phyloP scores from a whole-genome alignment of 2,797 vertebrate species.

The Eulemur albifrons region DNA sequence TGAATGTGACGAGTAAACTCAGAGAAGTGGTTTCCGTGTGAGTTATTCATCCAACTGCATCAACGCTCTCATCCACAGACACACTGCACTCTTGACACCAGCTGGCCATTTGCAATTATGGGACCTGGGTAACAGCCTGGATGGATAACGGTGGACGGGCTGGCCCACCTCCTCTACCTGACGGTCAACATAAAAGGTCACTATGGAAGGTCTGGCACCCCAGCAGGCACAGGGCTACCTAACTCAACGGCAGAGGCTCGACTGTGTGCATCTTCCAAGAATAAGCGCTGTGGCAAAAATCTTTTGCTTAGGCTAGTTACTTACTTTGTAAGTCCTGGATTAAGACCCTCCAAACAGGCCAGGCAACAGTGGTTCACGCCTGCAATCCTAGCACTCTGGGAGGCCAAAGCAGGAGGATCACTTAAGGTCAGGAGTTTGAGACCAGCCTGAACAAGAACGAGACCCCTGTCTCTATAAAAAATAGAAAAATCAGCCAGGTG shows the following conservation, averaged over 20 bases:
- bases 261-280: fast-evolving
- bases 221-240: no score
- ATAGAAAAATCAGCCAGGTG: no score
- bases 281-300: not conserved
- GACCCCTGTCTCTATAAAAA: no score
- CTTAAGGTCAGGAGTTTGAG: no score
- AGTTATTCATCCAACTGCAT: not conserved
- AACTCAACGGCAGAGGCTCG: not conserved
- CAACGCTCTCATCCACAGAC: not conserved
- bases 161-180: not conserved
- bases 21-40: not conserved
- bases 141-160: not conserved
- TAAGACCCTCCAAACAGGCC: not conserved
- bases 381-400: no score
- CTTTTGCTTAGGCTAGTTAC: not conserved
- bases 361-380: no score
- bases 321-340: not conserved
- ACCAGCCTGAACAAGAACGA: no score
- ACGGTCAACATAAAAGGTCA: not conserved
- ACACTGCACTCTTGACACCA: fast-evolving
- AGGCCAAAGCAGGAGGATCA: no score
- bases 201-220: not conserved
- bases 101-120: not conserved
- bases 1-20: not conserved
- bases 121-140: not conserved